A percentile compares a stretch with the other conserved stretches of the same genome.
These are phyloP conservation scores for Artemisiospiza belli DNA, from an alignment of 2,113 vertebrate species.

Conservation along the genomic window DNA sequence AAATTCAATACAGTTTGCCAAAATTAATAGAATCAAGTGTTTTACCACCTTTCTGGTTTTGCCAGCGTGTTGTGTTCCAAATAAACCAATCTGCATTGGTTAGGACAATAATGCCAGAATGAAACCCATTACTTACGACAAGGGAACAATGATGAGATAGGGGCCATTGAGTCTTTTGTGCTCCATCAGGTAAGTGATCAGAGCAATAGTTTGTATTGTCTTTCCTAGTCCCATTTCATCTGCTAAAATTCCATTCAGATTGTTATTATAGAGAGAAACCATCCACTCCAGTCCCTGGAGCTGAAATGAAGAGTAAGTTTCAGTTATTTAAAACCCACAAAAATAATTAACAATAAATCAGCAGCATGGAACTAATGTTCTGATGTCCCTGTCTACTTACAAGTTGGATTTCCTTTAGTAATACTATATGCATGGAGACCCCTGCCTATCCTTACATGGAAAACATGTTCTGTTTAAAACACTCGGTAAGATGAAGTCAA, in stretches of 20 bases:
- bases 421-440: not conserved
- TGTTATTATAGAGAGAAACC: slow-evolving; percentile 99
- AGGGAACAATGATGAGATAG: slow-evolving; percentile 97
- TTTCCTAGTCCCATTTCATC: slow-evolving; percentile 99
- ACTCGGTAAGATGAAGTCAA: not conserved
- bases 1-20: not conserved
- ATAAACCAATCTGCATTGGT: not conserved
- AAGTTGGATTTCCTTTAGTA: not conserved
- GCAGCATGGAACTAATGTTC: slow-evolving; percentile 6
- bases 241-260: slow-evolving; percentile 95
- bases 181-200: slow-evolving; percentile 98
- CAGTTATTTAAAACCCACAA: slow-evolving; percentile 54
- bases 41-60: not conserved
- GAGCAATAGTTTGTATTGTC: slow-evolving; percentile 98
- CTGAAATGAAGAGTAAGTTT: slow-evolving; percentile 76
- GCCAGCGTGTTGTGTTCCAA: not conserved
- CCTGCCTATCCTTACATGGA: not conserved
- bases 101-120: not conserved
- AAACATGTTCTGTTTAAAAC: not conserved
- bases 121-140: slow-evolving; percentile 86
- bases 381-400: not conserved
- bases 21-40: not conserved
- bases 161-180: slow-evolving; percentile 96
- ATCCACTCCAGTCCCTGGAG: slow-evolving; percentile 97
- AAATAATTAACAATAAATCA: slow-evolving; percentile 12